These are phyloP conservation scores for Baronia brevicornis DNA, from an alignment of 2,888 invertebrate genomes.

Conservation along the genomic window DNA sequence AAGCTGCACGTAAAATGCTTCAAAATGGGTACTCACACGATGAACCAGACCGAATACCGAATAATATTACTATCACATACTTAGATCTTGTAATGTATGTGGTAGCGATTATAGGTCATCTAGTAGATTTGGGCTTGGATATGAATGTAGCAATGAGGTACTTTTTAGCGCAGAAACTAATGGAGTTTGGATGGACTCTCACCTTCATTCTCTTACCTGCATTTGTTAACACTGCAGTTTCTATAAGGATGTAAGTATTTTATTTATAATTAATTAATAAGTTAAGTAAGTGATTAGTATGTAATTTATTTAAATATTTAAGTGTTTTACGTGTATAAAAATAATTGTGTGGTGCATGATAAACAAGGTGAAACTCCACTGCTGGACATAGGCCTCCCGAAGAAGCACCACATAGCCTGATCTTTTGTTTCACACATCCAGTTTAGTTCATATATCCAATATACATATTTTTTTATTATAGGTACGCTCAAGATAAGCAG, in stretches of 20 bases:
- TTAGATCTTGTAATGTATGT: slow-evolving; percentile 79
- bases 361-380: too few relatives aligned
- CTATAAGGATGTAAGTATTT: slow-evolving; percentile 80
- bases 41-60: slow-evolving; percentile 76
- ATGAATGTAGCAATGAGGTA: slow-evolving; percentile 81
- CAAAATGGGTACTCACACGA: slow-evolving; percentile 60
- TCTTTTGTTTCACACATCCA: too few relatives aligned
- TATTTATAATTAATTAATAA: slow-evolving; percentile 12
- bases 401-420: too few relatives aligned
- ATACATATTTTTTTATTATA: slow-evolving; percentile 24
- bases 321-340: not conserved
- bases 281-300: not conserved
- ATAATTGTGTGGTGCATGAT: too few relatives aligned
- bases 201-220: slow-evolving; percentile 84
- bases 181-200: slow-evolving; percentile 81
- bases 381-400: too few relatives aligned
- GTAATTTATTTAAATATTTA: not conserved
- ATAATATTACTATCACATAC: slow-evolving; percentile 73
- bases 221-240: slow-evolving; percentile 83
- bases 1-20: slow-evolving; percentile 41
- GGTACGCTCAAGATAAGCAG: slow-evolving; percentile 74
- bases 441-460: not conserved
- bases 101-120: slow-evolving; percentile 80
- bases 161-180: slow-evolving; percentile 65
- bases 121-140: slow-evolving; percentile 81